These are phyloP conservation scores for Anthoptus insignis DNA, from an alignment of 2,888 invertebrate genomes.

Conservation along the genomic window DNA sequence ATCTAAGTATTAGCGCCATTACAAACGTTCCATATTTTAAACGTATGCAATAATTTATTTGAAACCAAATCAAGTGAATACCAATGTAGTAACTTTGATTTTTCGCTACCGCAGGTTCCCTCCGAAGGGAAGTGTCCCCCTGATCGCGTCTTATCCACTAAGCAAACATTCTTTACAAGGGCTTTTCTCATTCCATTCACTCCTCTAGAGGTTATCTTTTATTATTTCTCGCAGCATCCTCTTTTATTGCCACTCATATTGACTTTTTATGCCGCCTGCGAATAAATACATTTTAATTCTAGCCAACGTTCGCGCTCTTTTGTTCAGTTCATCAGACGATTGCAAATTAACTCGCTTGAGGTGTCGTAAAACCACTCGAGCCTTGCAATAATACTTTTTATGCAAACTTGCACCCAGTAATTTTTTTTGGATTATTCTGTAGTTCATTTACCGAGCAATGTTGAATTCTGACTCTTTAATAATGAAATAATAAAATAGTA, in stretches of 20 bases:
- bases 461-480: too few species aligned
- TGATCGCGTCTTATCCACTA: constrained; percentile 84
- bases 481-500: too few species aligned
- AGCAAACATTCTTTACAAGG: constrained; percentile 85
- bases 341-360: constrained; percentile 76
- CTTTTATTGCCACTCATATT: constrained; percentile 78
- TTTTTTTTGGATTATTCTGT: constrained; percentile 21
- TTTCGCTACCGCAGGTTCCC: constrained; percentile 60
- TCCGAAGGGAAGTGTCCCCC: constrained; percentile 73
- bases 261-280: constrained; percentile 83
- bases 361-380: constrained; percentile 66
- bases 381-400: constrained; percentile 47
- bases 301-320: constrained; percentile 72
- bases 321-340: constrained; percentile 74
- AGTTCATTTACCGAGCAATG: too few species aligned
- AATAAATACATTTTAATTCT: constrained; percentile 87
- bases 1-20: too few species aligned
- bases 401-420: constrained; percentile 41
- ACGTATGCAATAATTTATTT: too few species aligned
- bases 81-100: constrained; percentile 68
- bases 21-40: too few species aligned
- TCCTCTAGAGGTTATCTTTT: constrained; percentile 85
- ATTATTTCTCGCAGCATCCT: constrained; percentile 60
- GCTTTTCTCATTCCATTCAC: constrained; percentile 81
- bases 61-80: too few species aligned